Evolutionary conservation across 2,113 vertebrate genomes (phyloP), one percentile per base, ranked within the genome.

Genomic region (Crotalus horridus): DNA sequence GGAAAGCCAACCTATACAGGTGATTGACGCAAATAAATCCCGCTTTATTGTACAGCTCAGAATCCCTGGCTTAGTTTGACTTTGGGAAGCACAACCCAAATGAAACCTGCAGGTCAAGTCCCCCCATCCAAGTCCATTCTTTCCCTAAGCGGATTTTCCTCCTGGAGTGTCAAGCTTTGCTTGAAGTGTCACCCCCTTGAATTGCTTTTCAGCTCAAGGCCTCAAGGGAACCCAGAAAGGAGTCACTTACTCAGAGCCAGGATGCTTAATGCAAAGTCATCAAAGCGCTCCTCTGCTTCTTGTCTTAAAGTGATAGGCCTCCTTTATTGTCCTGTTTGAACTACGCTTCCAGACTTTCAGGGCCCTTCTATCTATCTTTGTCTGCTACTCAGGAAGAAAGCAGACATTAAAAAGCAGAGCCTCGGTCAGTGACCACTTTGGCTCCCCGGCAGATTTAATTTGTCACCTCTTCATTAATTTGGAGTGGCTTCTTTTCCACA

Each of bases 341-440:
- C 97, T 97, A 98, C 97, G 97, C 97, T 97, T 97, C 97, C 97
- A 93, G 97, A 97, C 97, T 98, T 98, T 98, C 98, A 98, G 97
- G 97, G 97, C 98, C 97, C 96, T 97, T 97, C 97, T 97, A 98
- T 98, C 98, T 97, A 98, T 98, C 98, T 98, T 98, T 98, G 98
- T 98, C 98, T 98, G 94, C 95, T 97, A 97, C 96, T 97, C 97
- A 97, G 97, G 58, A 74, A 54, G 98, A 97, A 97, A 95, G 96
- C 23, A 88, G 97, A 98, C 98, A 98, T 98, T 98, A 96, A 97
- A 97, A 97, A 97, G 97, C 97, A 94, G 94, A 97, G 97, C 96
- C 95, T 97, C 92, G 97, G 98, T 97, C 97, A 98, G 96, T 98
- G 98, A 98, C 98, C 98, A 97, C 96, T 96, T 96, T 95, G 94